phyloP scores from a whole-genome alignment of 2,113 vertebrate genomes.

The Dascyllus trimaculatus region DNA sequence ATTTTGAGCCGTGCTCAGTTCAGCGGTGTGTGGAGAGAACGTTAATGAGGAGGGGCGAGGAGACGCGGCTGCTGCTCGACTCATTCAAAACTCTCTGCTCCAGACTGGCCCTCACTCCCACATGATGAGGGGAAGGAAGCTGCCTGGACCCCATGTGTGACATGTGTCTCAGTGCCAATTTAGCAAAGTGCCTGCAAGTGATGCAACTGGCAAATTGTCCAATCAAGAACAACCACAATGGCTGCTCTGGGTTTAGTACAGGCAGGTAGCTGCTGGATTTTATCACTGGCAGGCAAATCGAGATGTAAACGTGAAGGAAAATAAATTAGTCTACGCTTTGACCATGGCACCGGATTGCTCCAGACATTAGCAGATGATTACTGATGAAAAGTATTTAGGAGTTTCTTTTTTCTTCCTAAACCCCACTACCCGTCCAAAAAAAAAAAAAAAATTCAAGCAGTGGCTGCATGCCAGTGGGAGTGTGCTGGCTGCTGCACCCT shows the following conservation, averaged over 20 bases:
- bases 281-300: conserved; percentile 29
- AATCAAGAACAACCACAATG: conserved; percentile 31
- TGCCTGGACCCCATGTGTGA: conserved; percentile 41
- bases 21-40: conserved; percentile 80
- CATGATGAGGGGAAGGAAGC: conserved; percentile 50
- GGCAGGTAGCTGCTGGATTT: conserved; percentile 46
- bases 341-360: conserved; percentile 64
- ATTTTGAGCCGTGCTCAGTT: conserved; percentile 89
- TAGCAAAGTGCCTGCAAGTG: conserved; percentile 58
- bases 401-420: conserved; percentile 63
- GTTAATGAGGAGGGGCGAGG: conserved; percentile 78
- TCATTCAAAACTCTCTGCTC: conserved; percentile 64
- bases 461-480: conserved; percentile 87
- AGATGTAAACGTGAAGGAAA: conserved; percentile 43
- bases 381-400: conserved; percentile 73
- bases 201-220: conserved; percentile 54
- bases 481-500: conserved; percentile 84
- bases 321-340: conserved; percentile 49
- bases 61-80: conserved; percentile 52
- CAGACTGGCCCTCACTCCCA: conserved; percentile 52
- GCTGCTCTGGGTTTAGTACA: conserved; percentile 28
- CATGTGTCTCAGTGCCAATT: conserved; percentile 58
- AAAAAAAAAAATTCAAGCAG: conserved; percentile 39
- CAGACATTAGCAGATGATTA: conserved; percentile 78
- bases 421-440: conserved; percentile 45